Percentiles rank a stretch among this genome's conserved stretches.
phyloP scores from a whole-genome alignment of 1,140 invertebrate genomes.

The Apolygus lucorum region DNA sequence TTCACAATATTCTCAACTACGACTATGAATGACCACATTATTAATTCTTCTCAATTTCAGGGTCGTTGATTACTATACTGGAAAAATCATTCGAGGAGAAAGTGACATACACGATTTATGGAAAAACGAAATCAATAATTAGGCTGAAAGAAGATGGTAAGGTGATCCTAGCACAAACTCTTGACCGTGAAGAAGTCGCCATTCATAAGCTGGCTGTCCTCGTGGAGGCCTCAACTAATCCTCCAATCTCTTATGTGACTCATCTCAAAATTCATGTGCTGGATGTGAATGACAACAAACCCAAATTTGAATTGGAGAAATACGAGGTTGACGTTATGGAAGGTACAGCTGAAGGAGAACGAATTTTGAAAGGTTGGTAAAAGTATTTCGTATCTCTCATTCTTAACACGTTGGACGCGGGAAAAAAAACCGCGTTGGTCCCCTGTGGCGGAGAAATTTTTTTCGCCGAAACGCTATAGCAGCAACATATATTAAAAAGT shows the following conservation, averaged over 20 bases:
- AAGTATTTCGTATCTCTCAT: slow-evolving; percentile 22
- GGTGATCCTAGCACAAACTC: not conserved
- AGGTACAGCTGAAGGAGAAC: slow-evolving; percentile 63
- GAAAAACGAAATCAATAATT: not conserved
- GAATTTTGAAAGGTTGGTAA: slow-evolving; percentile 55
- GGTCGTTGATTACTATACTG: not conserved
- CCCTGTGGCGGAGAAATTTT: too few relatives aligned
- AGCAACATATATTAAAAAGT: too few relatives aligned
- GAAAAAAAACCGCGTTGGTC: not conserved
- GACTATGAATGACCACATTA: too few relatives aligned
- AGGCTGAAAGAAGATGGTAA: not conserved
- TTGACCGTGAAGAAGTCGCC: slow-evolving; percentile 4
- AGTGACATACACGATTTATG: not conserved
- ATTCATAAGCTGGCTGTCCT: slow-evolving; percentile 3
- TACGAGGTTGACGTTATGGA: slow-evolving; percentile 71
- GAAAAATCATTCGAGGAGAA: not conserved
- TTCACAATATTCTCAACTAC: too few relatives aligned
- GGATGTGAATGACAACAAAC: slow-evolving; percentile 86
- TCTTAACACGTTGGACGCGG: too few relatives aligned
- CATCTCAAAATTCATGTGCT: slow-evolving; percentile 69
- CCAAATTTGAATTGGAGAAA: slow-evolving; percentile 72
- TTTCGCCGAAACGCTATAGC: too few relatives aligned
- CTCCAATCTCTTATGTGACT: slow-evolving; percentile 58
- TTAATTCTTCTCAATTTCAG: not conserved
- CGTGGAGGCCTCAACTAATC: slow-evolving; percentile 40